Conservation (phyloP, 2,113 vertebrate species). For the Anoplopoma fimbria region DNA sequence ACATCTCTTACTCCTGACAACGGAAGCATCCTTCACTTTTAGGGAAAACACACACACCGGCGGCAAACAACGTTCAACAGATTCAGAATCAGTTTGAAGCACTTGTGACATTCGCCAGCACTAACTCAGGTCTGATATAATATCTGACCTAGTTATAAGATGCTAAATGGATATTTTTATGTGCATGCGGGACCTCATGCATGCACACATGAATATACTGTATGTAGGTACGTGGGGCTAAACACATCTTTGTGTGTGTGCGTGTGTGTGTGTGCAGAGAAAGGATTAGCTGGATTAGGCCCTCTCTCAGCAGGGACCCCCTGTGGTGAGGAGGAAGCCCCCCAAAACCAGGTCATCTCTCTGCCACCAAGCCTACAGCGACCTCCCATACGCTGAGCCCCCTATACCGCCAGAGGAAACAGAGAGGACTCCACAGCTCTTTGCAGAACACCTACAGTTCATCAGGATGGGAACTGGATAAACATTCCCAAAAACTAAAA, state of each 20-base stretch:
- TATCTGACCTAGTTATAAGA: neutral
- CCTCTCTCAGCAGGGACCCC: slow-evolving; percentile 78
- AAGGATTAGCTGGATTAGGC: slow-evolving; percentile 86
- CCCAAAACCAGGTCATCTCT: slow-evolving; percentile 76
- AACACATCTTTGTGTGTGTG: slow-evolving; percentile 52
- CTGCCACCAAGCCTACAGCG: slow-evolving; percentile 58
- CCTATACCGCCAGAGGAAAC: neutral
- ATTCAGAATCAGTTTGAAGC: neutral
- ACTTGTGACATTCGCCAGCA: neutral
- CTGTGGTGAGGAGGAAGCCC: slow-evolving; percentile 78
- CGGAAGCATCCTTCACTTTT: slow-evolving; percentile 63
- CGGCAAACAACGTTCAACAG: neutral
- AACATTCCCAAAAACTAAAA: neutral
- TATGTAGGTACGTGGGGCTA: slow-evolving; percentile 24
- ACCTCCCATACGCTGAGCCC: slow-evolving; percentile 63
- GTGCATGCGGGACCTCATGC: neutral
- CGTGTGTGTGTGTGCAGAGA: slow-evolving; percentile 66
- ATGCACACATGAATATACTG: slow-evolving; percentile 18
- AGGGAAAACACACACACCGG: slow-evolving; percentile 41
- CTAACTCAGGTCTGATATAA: neutral
- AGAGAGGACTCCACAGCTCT: neutral
- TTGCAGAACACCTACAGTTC: neutral
- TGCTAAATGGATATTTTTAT: neutral
- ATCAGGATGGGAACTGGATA: neutral
- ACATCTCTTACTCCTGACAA: slow-evolving; percentile 65